Conservation (phyloP, 2,797 vertebrate species). For the Varecia variegata region DNA sequence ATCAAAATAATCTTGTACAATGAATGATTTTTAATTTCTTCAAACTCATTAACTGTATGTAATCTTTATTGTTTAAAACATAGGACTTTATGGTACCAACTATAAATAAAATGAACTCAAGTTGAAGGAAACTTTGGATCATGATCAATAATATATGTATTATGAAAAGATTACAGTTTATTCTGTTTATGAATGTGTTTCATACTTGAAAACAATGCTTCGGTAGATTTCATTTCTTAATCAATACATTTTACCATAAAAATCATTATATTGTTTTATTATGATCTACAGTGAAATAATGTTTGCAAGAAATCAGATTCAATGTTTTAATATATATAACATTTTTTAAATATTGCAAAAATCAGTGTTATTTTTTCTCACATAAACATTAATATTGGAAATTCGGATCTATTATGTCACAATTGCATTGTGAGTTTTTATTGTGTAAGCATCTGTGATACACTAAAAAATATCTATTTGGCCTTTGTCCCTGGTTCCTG, state of each 20-base stretch:
- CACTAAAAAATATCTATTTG: not conserved
- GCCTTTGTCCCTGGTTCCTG: not conserved
- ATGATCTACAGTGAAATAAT: not conserved
- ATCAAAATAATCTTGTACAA: not conserved
- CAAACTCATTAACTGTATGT: not conserved
- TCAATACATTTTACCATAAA: constrained; percentile 33
- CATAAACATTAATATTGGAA: not conserved
- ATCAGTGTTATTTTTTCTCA: not conserved
- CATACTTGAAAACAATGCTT: not conserved
- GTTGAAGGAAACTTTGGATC: constrained; percentile 29
- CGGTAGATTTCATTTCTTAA: constrained; percentile 38
- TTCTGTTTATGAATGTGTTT: not conserved
- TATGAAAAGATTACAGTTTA: not conserved
- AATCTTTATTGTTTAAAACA: not conserved
- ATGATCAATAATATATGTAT: not conserved
- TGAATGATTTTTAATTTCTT: not conserved
- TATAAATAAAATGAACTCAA: not conserved
- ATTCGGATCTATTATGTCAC: not conserved
- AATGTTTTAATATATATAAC: not conserved
- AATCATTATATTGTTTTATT: constrained; percentile 22
- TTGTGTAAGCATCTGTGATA: not conserved
- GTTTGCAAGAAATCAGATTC: not conserved
- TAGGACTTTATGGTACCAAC: not conserved
- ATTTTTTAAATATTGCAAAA: not conserved
- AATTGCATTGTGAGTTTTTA: not conserved